phyloP scores from a whole-genome alignment of 2,113 vertebrate species.

The Pelecanoides urinatrix region DNA sequence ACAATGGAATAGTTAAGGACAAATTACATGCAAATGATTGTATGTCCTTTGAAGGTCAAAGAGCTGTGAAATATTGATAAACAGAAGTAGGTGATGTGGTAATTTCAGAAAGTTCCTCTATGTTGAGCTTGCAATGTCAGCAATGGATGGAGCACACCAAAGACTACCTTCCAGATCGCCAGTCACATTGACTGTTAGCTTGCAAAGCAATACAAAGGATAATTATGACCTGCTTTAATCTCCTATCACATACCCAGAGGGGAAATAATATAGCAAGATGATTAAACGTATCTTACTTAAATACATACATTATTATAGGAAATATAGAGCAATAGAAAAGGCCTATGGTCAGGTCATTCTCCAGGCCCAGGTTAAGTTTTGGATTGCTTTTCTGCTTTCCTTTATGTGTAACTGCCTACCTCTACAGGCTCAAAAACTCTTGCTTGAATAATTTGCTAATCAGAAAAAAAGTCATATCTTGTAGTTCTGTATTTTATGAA shows the following conservation, averaged over 20 bases:
- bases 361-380: background rate
- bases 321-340: background rate
- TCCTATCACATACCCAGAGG: background rate
- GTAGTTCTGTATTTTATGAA: background rate
- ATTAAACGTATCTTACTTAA: background rate
- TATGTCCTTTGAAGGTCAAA: background rate
- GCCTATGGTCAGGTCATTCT: background rate
- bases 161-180: background rate
- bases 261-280: background rate
- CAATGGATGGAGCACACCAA: background rate
- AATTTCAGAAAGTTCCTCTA: background rate
- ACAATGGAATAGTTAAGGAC: background rate
- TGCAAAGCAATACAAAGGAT: background rate
- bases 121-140: background rate
- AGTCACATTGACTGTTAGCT: background rate
- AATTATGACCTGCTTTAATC: background rate
- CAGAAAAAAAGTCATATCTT: background rate
- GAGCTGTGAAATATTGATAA: background rate
- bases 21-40: background rate
- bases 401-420: background rate
- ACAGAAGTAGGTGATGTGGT: background rate
- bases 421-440: background rate
- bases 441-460: background rate
- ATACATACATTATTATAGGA: background rate
- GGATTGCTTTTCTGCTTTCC: background rate